Evolutionary conservation across 2,888 invertebrate genomes (phyloP), one percentile per base, ranked within the genome.

Genomic region (Melieria omissa): DNA sequence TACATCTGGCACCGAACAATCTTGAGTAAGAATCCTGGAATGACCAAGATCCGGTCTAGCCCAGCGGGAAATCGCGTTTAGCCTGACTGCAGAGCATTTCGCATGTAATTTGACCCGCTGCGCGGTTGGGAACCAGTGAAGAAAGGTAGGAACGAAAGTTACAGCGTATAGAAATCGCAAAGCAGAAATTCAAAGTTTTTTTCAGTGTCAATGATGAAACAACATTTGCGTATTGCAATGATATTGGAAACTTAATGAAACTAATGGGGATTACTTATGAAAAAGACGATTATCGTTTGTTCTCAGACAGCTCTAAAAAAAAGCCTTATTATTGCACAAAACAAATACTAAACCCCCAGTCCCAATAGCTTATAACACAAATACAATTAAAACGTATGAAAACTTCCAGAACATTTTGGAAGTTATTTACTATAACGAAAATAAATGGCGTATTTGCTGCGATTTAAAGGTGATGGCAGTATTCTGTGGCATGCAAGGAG

Each of bases 271-370:
- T 65, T 55, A 65, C 41, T 29, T 65, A 65, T 55, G 42, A 65
- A 55, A 55, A 52, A 44, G 54, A 65, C 44, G 65, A 65, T 55
- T 65, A 55, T 45, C 42, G 42, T 41, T 44, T 46, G 44, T 61
- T 44, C 45, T 44, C 44, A 8, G 42, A 10, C 10, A 14, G n/a
- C 41, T n/a, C n/a, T n/a, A n/a, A n/a, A n/a, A n/a, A 52, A 64
- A 64, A 52, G 64, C n/a, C 44, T 55, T 65, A n/a, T n/a, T 65
- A n/a, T 44, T 55, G 41, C 55, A 66, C 47, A 57, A 66, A 41
- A 45, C 66, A n/a, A 66, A 58, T 66, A 16, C 9, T 47, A 66
- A 41, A 12, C 55, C 57, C 14, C 55, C 54, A 9, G 45, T 65
- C 44, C 46, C 58, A 29, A 57, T 57, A 29, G 58, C 58, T 4